A percentile compares a stretch with the other conserved stretches of the same genome.
Conservation (phyloP, 1,140 invertebrate genomes). For the Parapsyche elsis region DNA sequence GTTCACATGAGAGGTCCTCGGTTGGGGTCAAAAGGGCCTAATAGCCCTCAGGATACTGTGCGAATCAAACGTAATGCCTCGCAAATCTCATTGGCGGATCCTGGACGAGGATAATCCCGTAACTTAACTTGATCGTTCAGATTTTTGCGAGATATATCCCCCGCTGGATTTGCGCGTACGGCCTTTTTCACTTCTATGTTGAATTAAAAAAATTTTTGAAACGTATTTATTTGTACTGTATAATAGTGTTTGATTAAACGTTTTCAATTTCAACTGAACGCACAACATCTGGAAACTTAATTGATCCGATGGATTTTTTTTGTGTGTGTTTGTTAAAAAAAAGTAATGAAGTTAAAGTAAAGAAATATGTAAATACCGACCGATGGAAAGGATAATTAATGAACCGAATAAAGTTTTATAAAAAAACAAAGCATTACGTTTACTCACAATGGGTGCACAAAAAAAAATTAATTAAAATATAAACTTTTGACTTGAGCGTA, state of each 20-base stretch:
- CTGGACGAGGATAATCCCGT: constrained; percentile 46
- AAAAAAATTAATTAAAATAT: no score
- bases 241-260: not conserved
- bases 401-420: no score
- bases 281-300: not conserved
- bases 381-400: no score
- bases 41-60: not conserved
- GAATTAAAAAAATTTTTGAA: no score
- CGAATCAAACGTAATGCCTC: constrained; percentile 38
- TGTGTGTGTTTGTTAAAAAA: not conserved
- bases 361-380: not conserved
- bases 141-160: constrained; percentile 19
- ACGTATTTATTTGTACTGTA: no score
- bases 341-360: not conserved
- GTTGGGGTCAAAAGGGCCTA: constrained; percentile 9
- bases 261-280: not conserved
- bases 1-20: not conserved
- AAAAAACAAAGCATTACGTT: no score
- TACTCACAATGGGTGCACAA: no score
- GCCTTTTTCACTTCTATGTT: constrained; percentile 6
- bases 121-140: constrained; percentile 36
- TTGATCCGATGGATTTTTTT: not conserved
- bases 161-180: not conserved
- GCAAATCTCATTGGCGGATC: constrained; percentile 41
- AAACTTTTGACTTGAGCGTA: no score